Conservation (phyloP, 2,888 invertebrate species). For the Heliconius ethilla region DNA sequence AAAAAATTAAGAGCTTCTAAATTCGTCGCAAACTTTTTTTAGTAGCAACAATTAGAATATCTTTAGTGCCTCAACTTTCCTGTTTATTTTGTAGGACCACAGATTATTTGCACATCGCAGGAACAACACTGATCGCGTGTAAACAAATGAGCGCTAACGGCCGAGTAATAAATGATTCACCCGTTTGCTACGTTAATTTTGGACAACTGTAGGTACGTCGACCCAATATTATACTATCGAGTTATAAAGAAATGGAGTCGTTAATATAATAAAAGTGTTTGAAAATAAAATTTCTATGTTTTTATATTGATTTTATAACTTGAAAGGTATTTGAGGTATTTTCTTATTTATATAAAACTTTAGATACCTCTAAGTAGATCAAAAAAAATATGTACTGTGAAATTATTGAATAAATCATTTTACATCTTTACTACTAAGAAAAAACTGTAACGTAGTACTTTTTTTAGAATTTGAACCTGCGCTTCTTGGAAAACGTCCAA, state of each 20-base stretch:
- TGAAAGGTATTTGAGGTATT: too few relatives aligned
- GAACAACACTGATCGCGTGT: slow-evolving; percentile 17
- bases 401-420: too few relatives aligned
- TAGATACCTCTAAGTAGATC: too few relatives aligned
- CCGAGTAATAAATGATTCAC: slow-evolving; percentile 48
- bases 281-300: not conserved
- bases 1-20: too few relatives aligned
- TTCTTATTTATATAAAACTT: too few relatives aligned
- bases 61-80: not conserved
- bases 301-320: too few relatives aligned
- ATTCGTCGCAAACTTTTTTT: too few relatives aligned
- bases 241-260: slow-evolving; percentile 5
- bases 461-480: too few relatives aligned
- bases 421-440: too few relatives aligned
- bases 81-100: slow-evolving; percentile 3
- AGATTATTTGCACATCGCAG: slow-evolving; percentile 18
- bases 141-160: slow-evolving; percentile 40
- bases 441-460: too few relatives aligned
- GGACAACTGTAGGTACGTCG: slow-evolving; percentile 33
- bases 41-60: not conserved
- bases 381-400: too few relatives aligned
- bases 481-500: too few relatives aligned
- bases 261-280: not conserved
- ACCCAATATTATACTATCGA: slow-evolving; percentile 18
- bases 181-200: slow-evolving; percentile 52